phyloP scores from a whole-genome alignment of 2,888 invertebrate genomes.

The Trichogramma dendrolimi region DNA sequence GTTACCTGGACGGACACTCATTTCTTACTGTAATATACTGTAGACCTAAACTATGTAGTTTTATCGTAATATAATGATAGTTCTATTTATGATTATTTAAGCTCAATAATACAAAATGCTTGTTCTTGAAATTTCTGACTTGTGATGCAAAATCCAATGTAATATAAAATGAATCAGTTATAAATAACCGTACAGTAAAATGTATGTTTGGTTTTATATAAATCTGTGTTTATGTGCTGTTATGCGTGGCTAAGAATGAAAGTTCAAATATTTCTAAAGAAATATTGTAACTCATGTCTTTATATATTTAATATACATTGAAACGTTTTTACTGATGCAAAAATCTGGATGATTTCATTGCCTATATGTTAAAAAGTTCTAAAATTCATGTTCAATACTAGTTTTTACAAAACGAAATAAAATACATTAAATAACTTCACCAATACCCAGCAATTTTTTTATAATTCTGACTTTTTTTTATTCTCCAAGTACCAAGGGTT shows the following conservation, averaged over 20 bases:
- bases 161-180: no score
- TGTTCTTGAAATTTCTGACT: conserved; percentile 21
- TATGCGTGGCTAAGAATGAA: conserved; percentile 14
- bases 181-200: no score
- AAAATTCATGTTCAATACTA: no score
- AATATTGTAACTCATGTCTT: neutral
- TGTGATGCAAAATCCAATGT: conserved; percentile 11
- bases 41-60: conserved; percentile 36
- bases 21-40: conserved; percentile 43
- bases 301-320: neutral
- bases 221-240: conserved; percentile 16
- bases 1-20: conserved; percentile 32
- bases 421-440: no score
- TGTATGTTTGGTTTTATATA: conserved; percentile 2
- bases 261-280: neutral
- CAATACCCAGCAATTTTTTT: no score
- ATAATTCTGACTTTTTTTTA: no score
- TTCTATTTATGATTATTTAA: conserved; percentile 37
- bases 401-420: no score
- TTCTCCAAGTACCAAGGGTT: no score
- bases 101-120: conserved; percentile 18
- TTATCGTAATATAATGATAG: conserved; percentile 37
- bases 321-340: no score
- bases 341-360: no score
- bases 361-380: no score